Evolutionary conservation across 2,113 vertebrate species (phyloP), one percentile per base, ranked within the genome.

Genomic region (Brienomyrus longianalis): DNA sequence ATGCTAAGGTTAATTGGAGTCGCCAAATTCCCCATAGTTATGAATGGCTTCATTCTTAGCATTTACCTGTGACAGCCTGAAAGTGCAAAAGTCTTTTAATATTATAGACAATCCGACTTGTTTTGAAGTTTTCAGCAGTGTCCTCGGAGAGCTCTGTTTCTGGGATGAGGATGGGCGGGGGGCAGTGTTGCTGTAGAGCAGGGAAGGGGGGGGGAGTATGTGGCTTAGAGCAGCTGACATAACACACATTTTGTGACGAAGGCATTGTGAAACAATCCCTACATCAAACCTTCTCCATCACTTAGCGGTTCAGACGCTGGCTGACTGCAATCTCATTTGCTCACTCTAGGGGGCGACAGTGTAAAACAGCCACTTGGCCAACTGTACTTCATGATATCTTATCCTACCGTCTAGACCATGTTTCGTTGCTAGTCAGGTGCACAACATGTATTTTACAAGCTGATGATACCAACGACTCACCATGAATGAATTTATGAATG

Each of bases 71-170:
- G 45, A 45, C 39, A 10, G 35, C 83, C 83, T 84, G 21, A 3
- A 66, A 66, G n/a, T 70, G 27, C 35, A 80, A 35, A 15, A 15
- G 13, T 15, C 83, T 48, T n/a, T 47, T 86, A 47, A 50, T 51
- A 21, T 50, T 27, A 48, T 31, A 23, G 83, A 86, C 45, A 86
- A 51, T 86, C 11, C 48, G 3, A 27, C 83, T 45, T 84, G 83
- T 50, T 86, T 86, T 86, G 83, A n/a, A 86, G 83, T 21, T n/a
- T 86, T 86, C 83, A 13, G 45, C 47, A 84, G 45, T n/a, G 83
- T 50, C 83, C 23, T 50, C 10, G 13, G 23, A 31, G 83, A 27
- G 83, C 83, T 51, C 43, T 50, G 83, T 50, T 50, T 23, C 83
- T 50, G 19, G 83, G 83, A 80, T 35, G 19, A 5, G 35, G 74